Evolutionary conservation across 1,140 invertebrate genomes (phyloP).

Genomic region (Zaprionus ghesquierei): DNA sequence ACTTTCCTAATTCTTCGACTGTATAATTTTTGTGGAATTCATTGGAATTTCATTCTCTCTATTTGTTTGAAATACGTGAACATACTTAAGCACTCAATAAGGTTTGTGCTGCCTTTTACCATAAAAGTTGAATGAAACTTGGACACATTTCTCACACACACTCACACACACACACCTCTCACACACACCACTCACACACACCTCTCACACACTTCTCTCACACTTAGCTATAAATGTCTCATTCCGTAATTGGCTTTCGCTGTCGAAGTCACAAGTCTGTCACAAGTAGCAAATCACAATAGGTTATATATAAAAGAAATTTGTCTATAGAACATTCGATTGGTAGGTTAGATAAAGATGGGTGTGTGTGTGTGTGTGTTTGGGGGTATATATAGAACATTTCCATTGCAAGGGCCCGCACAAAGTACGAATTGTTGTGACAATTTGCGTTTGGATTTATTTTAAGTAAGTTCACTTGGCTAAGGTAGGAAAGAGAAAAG

Average conservation of each 20-base stretch:
- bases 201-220: neutral
- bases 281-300: neutral
- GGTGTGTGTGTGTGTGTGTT: neutral
- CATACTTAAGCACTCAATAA: neutral
- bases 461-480: neutral
- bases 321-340: neutral
- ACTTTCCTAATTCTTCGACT: too few species aligned
- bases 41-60: too few species aligned
- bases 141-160: neutral
- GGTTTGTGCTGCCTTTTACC: neutral
- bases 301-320: neutral
- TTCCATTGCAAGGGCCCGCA: neutral
- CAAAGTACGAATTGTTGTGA: constrained; percentile 10
- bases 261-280: neutral
- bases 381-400: neutral
- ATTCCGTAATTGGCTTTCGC: constrained; percentile 13
- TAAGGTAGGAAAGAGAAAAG: too few species aligned
- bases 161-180: too few species aligned
- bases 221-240: neutral
- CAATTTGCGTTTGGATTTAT: constrained; percentile 9
- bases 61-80: neutral
- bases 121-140: neutral
- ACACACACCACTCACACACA: neutral
- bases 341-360: neutral
- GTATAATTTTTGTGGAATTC: too few species aligned